A percentile compares a stretch with the other conserved stretches of the same genome.
Evolutionary conservation across 2,888 invertebrate genomes (phyloP).

Genomic region (Adela reaumurella): DNA sequence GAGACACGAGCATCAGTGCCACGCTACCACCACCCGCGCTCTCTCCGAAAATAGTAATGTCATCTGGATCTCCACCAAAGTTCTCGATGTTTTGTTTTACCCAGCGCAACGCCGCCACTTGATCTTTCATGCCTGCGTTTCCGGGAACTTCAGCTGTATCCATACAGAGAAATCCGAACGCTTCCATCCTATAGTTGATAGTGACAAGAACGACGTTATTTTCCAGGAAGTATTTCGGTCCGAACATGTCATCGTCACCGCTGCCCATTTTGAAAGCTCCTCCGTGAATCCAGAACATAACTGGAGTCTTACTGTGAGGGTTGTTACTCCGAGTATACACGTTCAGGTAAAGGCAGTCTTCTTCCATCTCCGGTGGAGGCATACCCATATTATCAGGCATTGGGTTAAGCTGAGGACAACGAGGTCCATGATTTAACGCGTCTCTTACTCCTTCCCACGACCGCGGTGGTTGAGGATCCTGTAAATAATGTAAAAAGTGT

Average conservation of each 20-base stretch:
- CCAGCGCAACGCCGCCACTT: conserved; percentile 39
- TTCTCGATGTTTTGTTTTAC: conserved; percentile 29
- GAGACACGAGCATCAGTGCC: conserved; percentile 32
- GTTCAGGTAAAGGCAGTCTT: conserved; percentile 27
- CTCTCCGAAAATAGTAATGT: conserved; percentile 43
- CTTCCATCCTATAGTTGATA: conserved; percentile 35
- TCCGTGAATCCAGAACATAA: conserved; percentile 29
- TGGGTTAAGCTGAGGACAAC: conserved; percentile 22
- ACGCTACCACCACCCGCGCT: conserved; percentile 34
- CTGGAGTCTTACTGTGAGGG: conserved; percentile 17
- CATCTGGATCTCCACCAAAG: conserved; percentile 34
- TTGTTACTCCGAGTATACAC: conserved; percentile 22
- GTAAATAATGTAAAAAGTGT: conserved; percentile 1
- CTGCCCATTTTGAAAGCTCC: conserved; percentile 29
- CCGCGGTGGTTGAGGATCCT: conserved; percentile 22
- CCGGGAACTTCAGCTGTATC: conserved; percentile 37
- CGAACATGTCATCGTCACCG: conserved; percentile 26
- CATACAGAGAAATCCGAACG: conserved; percentile 33
- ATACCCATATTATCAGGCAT: no score
- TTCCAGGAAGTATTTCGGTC: conserved; percentile 33
- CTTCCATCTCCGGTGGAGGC: conserved; percentile 32
- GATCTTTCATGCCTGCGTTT: conserved; percentile 48
- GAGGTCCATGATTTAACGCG: conserved; percentile 22
- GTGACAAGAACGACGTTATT: conserved; percentile 35
- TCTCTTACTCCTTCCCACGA: conserved; percentile 26